Base-by-base conservation (phyloP, 2,888 invertebrate genomes). In the Iselma pallidipennis region DNA sequence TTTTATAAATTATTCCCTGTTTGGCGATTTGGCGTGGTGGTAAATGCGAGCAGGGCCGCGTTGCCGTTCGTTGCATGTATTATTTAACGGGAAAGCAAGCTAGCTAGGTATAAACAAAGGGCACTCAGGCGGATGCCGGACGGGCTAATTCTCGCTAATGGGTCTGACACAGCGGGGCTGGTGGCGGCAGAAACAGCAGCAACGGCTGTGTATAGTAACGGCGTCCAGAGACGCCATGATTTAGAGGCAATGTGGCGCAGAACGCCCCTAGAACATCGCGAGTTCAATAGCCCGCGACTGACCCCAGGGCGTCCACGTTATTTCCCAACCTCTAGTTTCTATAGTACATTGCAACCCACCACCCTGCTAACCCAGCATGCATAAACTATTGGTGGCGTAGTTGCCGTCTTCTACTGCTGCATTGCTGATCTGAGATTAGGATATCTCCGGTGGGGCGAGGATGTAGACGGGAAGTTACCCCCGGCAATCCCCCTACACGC, bases 231-330 rank as follows among this genome's bases (percentile, higher is more conserved):
- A 25, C 33, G 26, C 61, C 55, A 59, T 55, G 55, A 58, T 61
- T 63, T 55, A 71, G 73, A 71, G 71, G 67, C 67, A 69, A 68
- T 67, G 72, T 70, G 66, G 69, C 66, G 69, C 61, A 55, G 53
- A 53, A 59, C 64, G 49, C 62, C 58, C 66, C 58, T 81, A 80
- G 78, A 53, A 50, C 80, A 74, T 68, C 74, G 74, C 78, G 78
- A 79, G 77, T 80, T 80, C 80, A 80, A 79, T 81, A 78, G 82
- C 82, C 84, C 84, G 83, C 83, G 83, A 83, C 84, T 72, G 84
- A 80, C 83, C 83, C 82, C 76, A 75, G 74, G 66, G 73, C 81
- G 76, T 82, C 84, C 83, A 82, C 81, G 59, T 69, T 33, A 14
- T 14, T n/a, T 14, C 14, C 5, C 33, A 3, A 10, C 5, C 9